Evolutionary conservation across 2,888 invertebrate genomes (phyloP).

Genomic region (Macaria liturata): DNA sequence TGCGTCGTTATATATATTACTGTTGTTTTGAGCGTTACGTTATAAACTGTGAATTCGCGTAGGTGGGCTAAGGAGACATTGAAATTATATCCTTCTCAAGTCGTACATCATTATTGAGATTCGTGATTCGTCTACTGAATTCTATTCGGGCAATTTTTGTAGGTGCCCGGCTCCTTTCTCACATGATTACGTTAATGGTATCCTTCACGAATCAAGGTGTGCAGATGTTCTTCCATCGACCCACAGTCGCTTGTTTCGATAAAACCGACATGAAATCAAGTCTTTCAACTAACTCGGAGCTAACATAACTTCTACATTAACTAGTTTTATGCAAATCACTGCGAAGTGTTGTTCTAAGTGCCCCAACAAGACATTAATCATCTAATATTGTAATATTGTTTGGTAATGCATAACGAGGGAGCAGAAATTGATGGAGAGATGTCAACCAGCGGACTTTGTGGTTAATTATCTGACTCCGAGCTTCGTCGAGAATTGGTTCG

Average conservation of each 20-base stretch:
- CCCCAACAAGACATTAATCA: constrained; percentile 73
- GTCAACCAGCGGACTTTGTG: constrained; percentile 68
- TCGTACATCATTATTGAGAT: too few species aligned
- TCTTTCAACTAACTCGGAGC: constrained; percentile 28
- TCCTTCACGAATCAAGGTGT: too few species aligned
- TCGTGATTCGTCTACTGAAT: too few species aligned
- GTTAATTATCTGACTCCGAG: constrained; percentile 66
- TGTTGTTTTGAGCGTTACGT: not conserved
- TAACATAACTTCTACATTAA: constrained; percentile 68
- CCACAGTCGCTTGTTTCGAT: too few species aligned
- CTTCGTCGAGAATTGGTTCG: constrained; percentile 34
- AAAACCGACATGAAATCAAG: constrained; percentile 15
- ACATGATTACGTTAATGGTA: too few species aligned
- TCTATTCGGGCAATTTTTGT: too few species aligned
- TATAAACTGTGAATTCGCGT: too few species aligned
- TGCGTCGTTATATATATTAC: not conserved
- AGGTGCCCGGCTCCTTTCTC: too few species aligned
- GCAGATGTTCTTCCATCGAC: too few species aligned
- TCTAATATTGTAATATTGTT: constrained; percentile 68
- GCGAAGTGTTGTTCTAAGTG: constrained; percentile 64
- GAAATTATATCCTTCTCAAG: too few species aligned
- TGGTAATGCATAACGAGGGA: constrained; percentile 62
- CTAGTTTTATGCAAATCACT: constrained; percentile 79
- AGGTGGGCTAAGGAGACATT: too few species aligned
- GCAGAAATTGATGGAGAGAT: constrained; percentile 73